Evolutionary conservation across 37 sponge, comb jelly and placozoan genomes (phyloP), one percentile per base, ranked within the genome.

Genomic region (Aplysina aerophoba): DNA sequence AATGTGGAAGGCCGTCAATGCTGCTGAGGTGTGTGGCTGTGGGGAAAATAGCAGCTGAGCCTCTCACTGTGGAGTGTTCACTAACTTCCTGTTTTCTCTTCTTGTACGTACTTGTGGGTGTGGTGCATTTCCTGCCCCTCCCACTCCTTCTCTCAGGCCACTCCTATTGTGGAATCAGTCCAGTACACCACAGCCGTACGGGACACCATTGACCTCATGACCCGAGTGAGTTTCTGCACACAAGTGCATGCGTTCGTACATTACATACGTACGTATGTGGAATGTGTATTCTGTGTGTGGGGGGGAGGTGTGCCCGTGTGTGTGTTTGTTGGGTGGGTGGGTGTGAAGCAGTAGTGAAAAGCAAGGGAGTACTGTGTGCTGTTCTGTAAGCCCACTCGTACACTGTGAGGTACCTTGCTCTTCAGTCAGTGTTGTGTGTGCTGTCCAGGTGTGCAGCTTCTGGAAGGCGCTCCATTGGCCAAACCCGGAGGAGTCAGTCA

Each of bases 1-100:
- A 40, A 75, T 75, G 78, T 75, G 78, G 78, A 75, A 75, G 53
- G 78, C 78, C 38, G 50, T 75, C 41, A 75, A 75, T 16, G n/a
- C 16, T 40, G 78, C 78, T n/a, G 78, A 75, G 78, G 78, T 75
- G n/a, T 28, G 64, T 62, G 4, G 11, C 4, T n/a, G 4, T 62
- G 64, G 25, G 11, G 50, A 44, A 44, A 44, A 44, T 44, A 8
- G 3, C n/a, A n/a, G n/a, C n/a, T n/a, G n/a, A n/a, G n/a, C n/a
- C n/a, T n/a, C n/a, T n/a, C n/a, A n/a, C n/a, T n/a, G n/a, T n/a
- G n/a, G n/a, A n/a, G n/a, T n/a, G 8, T 44, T 44, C 3, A 8
- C 8, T 8, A 44, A 44, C 50, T 44, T 44, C 50, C 50, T 44
- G 50, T 44, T 44, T 3, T 44, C 8, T 44, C 50, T n/a, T n/a